Percentiles rank a stretch among this genome's conserved stretches.
These are phyloP conservation scores for Drosophila mercatorum DNA, from an alignment of 2,888 invertebrate genomes.

Conservation along the genomic window DNA sequence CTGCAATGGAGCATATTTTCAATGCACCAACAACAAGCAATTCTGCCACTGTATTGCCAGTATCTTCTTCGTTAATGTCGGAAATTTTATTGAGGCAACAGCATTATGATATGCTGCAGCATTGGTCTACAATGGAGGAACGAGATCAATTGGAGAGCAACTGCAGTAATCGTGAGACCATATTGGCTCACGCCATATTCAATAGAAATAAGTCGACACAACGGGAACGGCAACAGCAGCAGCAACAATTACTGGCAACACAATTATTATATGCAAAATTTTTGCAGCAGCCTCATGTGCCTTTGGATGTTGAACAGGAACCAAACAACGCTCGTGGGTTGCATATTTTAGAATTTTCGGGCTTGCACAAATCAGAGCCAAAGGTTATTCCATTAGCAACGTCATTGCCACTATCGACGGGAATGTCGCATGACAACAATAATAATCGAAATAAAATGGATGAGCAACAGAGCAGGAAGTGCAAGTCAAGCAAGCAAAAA, in stretches of 20 bases:
- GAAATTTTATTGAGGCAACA: conserved; percentile 69
- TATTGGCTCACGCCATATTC: conserved; percentile 42
- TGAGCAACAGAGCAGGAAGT: background rate
- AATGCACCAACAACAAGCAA: conserved; percentile 26
- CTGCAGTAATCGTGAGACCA: conserved; percentile 19
- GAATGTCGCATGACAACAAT: conserved; percentile 45
- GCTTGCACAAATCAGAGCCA: conserved; percentile 21
- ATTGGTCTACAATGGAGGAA: conserved; percentile 51
- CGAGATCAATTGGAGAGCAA: conserved; percentile 18
- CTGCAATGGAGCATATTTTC: conserved; percentile 48
- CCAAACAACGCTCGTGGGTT: background rate
- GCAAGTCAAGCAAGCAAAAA: conserved; percentile 10
- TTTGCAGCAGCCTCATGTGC: conserved; percentile 52
- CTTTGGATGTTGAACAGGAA: conserved; percentile 12
- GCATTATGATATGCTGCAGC: conserved; percentile 58
- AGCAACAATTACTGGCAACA: conserved; percentile 63
- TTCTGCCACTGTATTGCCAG: background rate
- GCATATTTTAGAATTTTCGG: conserved; percentile 43
- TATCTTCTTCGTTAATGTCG: conserved; percentile 46
- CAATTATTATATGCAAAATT: conserved; percentile 78
- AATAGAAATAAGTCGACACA: conserved; percentile 31
- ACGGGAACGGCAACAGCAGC: conserved; percentile 48
- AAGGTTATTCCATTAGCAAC: background rate
- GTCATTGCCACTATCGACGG: conserved; percentile 11
- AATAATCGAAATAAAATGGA: conserved; percentile 47